A percentile compares a stretch with the other conserved stretches of the same genome.
phyloP scores from a whole-genome alignment of 2,797 vertebrate species.

The Amazona finschi region DNA sequence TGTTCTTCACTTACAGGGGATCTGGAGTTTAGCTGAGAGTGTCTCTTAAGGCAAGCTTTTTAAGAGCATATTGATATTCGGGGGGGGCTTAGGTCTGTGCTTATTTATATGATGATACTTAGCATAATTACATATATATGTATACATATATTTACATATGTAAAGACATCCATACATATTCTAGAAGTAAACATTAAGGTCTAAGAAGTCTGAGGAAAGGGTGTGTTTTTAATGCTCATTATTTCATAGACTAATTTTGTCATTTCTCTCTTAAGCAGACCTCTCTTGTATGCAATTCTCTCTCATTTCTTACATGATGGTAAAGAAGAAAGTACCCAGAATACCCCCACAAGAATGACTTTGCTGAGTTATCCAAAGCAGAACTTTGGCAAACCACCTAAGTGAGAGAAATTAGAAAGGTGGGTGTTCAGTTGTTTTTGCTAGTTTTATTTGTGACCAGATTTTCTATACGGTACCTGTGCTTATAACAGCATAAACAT shows the following conservation, averaged over 20 bases:
- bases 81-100: not conserved
- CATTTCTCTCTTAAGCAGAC: slow-evolving; percentile 76
- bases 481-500: not conserved
- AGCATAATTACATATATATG: not conserved
- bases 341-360: slow-evolving; percentile 67
- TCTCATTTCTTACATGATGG: slow-evolving; percentile 82
- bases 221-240: not conserved
- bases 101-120: not conserved
- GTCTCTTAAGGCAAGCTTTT: not conserved
- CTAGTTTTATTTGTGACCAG: not conserved
- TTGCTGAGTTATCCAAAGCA: slow-evolving; percentile 47
- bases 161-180: not conserved
- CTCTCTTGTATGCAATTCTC: slow-evolving; percentile 91
- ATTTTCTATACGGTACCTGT: not conserved
- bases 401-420: slow-evolving; percentile 46
- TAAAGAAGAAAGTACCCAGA: slow-evolving; percentile 70
- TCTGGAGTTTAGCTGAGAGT: not conserved
- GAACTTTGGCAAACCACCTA: not conserved
- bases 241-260: not conserved
- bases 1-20: not conserved
- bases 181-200: not conserved
- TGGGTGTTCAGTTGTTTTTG: not conserved
- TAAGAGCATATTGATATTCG: not conserved
- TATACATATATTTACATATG: not conserved
- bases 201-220: not conserved